These are phyloP conservation scores for Hypolimnas misippus DNA, from an alignment of 2,888 invertebrate species.

Conservation along the genomic window DNA sequence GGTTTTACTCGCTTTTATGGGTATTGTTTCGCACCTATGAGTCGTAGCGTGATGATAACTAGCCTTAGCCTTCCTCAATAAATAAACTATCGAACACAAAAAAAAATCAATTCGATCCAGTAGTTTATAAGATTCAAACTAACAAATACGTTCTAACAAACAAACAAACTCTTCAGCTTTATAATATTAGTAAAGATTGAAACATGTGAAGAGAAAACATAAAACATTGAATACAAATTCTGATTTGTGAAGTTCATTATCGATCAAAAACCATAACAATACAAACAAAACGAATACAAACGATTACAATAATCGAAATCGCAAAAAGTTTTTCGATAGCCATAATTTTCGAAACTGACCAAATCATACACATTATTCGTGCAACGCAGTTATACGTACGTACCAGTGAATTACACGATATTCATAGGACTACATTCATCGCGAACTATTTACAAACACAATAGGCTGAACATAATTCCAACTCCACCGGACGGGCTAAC, in stretches of 20 bases:
- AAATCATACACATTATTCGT: slow-evolving; percentile 11
- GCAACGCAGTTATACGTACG: neutral
- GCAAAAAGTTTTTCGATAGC: slow-evolving; percentile 5
- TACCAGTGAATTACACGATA: slow-evolving; percentile 13
- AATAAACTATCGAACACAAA: no score
- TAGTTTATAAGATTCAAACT: no score
- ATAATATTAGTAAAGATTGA: no score
- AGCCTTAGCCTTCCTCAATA: no score
- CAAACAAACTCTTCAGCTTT: no score
- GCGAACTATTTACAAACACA: slow-evolving; percentile 40
- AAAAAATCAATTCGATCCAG: no score
- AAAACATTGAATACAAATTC: no score
- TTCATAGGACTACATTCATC: slow-evolving; percentile 31
- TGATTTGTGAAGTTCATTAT: neutral
- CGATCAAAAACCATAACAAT: neutral
- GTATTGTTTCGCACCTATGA: no score
- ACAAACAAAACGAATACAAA: neutral
- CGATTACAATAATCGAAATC: neutral
- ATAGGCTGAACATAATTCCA: slow-evolving; percentile 42
- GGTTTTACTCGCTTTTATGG: no score
- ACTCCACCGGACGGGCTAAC: slow-evolving; percentile 38
- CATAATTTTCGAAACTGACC: slow-evolving; percentile 3
- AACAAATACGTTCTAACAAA: no score
- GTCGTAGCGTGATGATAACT: no score
- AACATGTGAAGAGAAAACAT: no score